These are phyloP conservation scores for Cistogaster globosa DNA, from an alignment of 2,888 invertebrate genomes.

Conservation along the genomic window DNA sequence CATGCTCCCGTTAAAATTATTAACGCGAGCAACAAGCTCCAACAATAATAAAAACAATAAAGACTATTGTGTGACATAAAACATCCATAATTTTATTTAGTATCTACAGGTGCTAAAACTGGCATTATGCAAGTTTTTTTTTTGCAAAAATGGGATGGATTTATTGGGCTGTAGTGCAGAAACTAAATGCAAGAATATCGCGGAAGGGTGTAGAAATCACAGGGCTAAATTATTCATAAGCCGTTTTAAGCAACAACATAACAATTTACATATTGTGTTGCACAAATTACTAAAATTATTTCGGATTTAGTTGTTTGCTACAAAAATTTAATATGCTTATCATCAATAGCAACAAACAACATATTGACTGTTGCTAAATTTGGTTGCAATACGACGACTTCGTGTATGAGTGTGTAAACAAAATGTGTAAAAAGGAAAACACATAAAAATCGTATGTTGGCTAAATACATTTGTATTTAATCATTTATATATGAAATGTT, in stretches of 20 bases:
- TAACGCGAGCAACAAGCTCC: conserved; percentile 19
- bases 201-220: not conserved
- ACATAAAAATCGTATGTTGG: no score
- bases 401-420: not conserved
- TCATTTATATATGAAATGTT: no score
- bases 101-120: conserved; percentile 62
- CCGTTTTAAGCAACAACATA: conserved; percentile 34
- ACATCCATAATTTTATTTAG: conserved; percentile 49
- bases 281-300: conserved; percentile 67
- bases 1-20: not conserved
- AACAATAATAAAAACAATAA: not conserved
- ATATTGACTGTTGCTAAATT: conserved; percentile 55
- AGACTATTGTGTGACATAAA: not conserved
- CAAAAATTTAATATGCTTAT: conserved; percentile 68
- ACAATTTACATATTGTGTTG: conserved; percentile 62
- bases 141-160: conserved; percentile 55
- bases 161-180: not conserved
- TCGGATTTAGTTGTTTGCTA: conserved; percentile 68
- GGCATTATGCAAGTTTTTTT: conserved; percentile 36
- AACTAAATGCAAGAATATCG: not conserved
- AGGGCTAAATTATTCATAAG: conserved; percentile 36
- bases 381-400: not conserved
- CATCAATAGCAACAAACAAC: conserved; percentile 64
- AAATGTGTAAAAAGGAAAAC: not conserved
- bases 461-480: no score